Conservation (phyloP, 2,797 vertebrate genomes). For the Philypnodon macrostomus region DNA sequence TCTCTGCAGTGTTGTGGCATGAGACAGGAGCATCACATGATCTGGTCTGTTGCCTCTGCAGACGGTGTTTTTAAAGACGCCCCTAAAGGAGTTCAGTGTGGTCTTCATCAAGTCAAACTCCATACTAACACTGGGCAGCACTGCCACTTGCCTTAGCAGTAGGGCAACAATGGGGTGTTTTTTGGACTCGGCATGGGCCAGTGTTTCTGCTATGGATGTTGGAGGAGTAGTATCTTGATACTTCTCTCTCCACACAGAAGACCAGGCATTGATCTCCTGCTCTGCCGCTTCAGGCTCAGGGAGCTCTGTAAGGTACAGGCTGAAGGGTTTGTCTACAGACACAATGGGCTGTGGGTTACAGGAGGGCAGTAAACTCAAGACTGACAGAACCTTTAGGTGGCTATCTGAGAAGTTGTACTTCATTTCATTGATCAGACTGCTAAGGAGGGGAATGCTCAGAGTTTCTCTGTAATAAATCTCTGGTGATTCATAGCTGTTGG, state of each 20-base stretch:
- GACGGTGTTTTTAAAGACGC: constrained; percentile 82
- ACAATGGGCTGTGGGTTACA: constrained; percentile 85
- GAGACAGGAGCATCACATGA: constrained; percentile 87
- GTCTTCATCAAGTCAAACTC: constrained; percentile 89
- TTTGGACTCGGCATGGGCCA: constrained; percentile 88
- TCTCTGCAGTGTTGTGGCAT: constrained; percentile 82
- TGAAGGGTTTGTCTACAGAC: constrained; percentile 84
- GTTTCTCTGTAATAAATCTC: constrained; percentile 90
- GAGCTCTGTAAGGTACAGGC: constrained; percentile 85
- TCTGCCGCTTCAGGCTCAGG: constrained; percentile 87
- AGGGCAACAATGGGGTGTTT: constrained; percentile 87
- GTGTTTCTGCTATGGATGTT: constrained; percentile 88
- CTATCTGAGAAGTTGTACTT: constrained; percentile 91
- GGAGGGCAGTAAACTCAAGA: constrained; percentile 88
- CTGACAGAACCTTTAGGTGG: constrained; percentile 88
- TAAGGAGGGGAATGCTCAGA: constrained; percentile 85
- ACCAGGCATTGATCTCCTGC: constrained; percentile 90
- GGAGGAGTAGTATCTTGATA: constrained; percentile 89
- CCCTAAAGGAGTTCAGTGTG: constrained; percentile 85
- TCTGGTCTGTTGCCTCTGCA: constrained; percentile 81
- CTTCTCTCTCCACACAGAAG: constrained; percentile 89
- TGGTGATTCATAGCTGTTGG: constrained; percentile 80
- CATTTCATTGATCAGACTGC: constrained; percentile 87
- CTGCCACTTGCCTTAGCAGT: constrained; percentile 87
- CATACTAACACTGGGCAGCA: constrained; percentile 90